Percentiles rank a stretch among this genome's conserved stretches.
Evolutionary conservation across 2,113 vertebrate genomes (phyloP).

Genomic region (Circaetus gallicus): DNA sequence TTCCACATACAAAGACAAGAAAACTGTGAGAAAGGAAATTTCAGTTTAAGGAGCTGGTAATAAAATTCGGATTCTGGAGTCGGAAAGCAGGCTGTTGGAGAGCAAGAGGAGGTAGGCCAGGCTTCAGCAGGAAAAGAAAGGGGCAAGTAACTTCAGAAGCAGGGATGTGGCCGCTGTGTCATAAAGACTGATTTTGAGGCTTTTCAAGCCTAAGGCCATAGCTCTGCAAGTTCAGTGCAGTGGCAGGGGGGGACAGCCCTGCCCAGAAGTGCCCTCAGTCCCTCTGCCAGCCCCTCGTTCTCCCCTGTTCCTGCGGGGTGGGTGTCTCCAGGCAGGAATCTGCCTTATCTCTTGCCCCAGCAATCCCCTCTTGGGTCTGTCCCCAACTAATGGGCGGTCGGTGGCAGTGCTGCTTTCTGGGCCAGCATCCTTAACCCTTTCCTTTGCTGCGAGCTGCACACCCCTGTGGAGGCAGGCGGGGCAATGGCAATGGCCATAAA

Average conservation of each 20-base stretch:
- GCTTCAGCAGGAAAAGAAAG: neutral
- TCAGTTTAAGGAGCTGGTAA: neutral
- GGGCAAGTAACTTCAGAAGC: neutral
- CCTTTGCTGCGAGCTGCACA: neutral
- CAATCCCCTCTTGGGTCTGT: neutral
- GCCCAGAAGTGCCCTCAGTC: neutral
- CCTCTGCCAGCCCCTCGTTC: neutral
- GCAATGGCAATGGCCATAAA: neutral
- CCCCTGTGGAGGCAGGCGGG: neutral
- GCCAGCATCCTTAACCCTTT: neutral
- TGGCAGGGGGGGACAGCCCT: neutral
- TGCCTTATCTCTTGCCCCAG: neutral
- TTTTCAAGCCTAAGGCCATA: neutral
- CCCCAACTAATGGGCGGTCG: neutral
- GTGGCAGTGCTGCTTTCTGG: neutral
- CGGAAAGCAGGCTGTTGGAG: neutral
- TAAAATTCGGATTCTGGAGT: neutral
- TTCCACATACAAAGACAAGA: neutral
- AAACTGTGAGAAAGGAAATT: neutral
- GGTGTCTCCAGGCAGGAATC: neutral
- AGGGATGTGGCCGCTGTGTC: fast-evolving
- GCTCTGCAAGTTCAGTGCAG: neutral
- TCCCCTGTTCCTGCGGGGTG: neutral
- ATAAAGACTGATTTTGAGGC: neutral
- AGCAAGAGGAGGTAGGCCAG: neutral